Evolutionary conservation across 2,888 invertebrate species (phyloP).

Genomic region (Erebia aethiops): DNA sequence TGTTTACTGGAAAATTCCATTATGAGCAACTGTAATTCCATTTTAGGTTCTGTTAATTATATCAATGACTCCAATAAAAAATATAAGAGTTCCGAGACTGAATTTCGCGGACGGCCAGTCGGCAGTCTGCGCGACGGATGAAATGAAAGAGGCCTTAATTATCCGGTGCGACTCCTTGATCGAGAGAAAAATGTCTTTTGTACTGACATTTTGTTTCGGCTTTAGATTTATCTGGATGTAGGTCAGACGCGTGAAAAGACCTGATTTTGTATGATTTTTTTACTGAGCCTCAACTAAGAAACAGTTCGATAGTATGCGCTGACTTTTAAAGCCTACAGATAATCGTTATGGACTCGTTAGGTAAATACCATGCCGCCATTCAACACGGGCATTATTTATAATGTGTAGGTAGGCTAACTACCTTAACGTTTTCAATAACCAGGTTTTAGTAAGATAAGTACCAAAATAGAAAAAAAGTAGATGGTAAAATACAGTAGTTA

Average conservation of each 20-base stretch:
- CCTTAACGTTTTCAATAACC: too few species aligned
- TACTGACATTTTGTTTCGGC: constrained; percentile 37
- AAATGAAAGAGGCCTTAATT: constrained; percentile 70
- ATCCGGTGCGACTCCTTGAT: constrained; percentile 65
- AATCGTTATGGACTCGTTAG: too few species aligned
- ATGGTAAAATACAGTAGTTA: too few species aligned
- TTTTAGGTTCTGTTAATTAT: background rate
- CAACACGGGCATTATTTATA: too few species aligned
- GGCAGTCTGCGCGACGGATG: constrained; percentile 55
- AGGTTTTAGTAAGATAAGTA: too few species aligned
- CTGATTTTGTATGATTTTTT: background rate
- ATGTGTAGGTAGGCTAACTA: too few species aligned
- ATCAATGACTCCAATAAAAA: constrained; percentile 34
- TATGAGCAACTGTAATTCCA: background rate
- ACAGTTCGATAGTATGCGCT: too few species aligned
- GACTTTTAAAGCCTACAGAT: too few species aligned
- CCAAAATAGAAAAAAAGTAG: too few species aligned
- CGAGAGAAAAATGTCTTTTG: constrained; percentile 42
- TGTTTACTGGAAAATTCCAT: background rate
- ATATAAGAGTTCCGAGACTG: constrained; percentile 32
- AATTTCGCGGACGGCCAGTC: constrained; percentile 36
- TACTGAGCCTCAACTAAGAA: background rate
- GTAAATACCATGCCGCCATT: too few species aligned
- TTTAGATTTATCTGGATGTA: constrained; percentile 35
- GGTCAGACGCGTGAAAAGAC: constrained; percentile 23